Evolutionary conservation across 2,888 invertebrate genomes (phyloP).

Genomic region (Cotesia congregata): DNA sequence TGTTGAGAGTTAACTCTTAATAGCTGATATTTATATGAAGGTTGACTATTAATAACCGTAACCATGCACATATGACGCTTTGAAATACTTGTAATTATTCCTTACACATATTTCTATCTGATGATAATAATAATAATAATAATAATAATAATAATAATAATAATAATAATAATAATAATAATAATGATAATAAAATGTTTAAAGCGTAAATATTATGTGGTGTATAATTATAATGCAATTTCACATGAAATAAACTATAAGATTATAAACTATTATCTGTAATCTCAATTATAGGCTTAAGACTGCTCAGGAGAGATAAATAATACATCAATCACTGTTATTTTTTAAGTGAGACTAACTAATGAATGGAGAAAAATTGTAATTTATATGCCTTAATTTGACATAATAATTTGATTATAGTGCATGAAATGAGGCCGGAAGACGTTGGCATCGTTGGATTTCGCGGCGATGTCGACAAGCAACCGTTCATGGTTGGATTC

Average conservation of each 20-base stretch:
- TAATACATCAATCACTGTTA: conserved; percentile 6
- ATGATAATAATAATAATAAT: conserved; percentile 44
- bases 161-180: conserved; percentile 50
- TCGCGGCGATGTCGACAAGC: conserved; percentile 84
- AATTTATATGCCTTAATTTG: conserved; percentile 31
- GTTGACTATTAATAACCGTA: conserved; percentile 65
- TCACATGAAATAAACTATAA: conserved; percentile 9
- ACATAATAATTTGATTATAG: conserved; percentile 68
- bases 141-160: conserved; percentile 59
- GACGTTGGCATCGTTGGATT: conserved; percentile 87
- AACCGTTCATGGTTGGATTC: conserved; percentile 94
- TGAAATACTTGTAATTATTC: conserved; percentile 15
- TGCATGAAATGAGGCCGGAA: conserved; percentile 86
- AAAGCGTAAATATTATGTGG: conserved; percentile 33
- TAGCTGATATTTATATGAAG: conserved; percentile 65
- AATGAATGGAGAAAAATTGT: conserved; percentile 12
- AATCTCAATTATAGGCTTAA: background rate
- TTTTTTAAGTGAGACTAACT: background rate
- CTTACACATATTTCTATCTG: background rate
- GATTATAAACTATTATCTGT: conserved; percentile 4
- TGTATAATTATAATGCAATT: conserved; percentile 20
- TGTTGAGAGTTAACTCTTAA: conserved; percentile 58
- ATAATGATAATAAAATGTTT: conserved; percentile 58
- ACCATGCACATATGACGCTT: conserved; percentile 50
- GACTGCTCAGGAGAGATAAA: background rate